These are phyloP conservation scores for Chalcis sispes DNA, from an alignment of 2,888 invertebrate genomes.

Conservation along the genomic window DNA sequence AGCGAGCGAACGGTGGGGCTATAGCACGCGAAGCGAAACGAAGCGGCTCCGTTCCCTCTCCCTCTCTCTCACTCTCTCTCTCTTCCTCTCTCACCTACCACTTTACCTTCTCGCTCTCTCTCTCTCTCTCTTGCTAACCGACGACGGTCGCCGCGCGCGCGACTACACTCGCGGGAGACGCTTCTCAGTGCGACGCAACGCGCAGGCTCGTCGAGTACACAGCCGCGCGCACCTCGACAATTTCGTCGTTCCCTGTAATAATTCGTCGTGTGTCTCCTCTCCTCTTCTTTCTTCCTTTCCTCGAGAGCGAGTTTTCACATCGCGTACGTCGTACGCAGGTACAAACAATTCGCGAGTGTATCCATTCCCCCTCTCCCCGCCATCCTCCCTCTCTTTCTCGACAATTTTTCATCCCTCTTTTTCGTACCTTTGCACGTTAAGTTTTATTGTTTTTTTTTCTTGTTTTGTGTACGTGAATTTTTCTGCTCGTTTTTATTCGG, in stretches of 20 bases:
- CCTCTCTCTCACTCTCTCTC: conserved; percentile 27
- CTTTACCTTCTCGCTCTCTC: conserved; percentile 46
- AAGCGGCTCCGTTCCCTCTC: conserved; percentile 22
- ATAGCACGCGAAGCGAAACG: conserved; percentile 41
- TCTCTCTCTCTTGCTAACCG: conserved; percentile 15
- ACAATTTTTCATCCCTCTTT: too few relatives aligned
- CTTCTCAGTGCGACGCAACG: conserved; percentile 73
- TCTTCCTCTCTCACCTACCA: conserved; percentile 21
- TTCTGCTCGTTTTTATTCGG: background rate
- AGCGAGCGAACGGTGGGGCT: background rate
- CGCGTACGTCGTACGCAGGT: background rate
- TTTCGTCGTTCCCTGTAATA: too few relatives aligned
- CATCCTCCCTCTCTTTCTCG: too few relatives aligned
- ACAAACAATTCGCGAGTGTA: conserved; percentile 19
- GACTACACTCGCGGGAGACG: conserved; percentile 57
- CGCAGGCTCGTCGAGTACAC: conserved; percentile 72
- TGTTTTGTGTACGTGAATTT: background rate
- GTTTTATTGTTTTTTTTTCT: background rate
- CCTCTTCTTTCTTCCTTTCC: too few relatives aligned
- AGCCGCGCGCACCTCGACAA: conserved; percentile 58
- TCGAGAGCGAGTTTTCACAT: too few relatives aligned
- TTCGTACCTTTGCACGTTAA: too few relatives aligned
- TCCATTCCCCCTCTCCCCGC: too few relatives aligned
- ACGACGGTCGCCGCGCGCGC: conserved; percentile 60
- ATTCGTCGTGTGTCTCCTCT: too few relatives aligned